These are phyloP conservation scores for Tetropium fuscum DNA, from an alignment of 2,888 invertebrate species.

Conservation along the genomic window DNA sequence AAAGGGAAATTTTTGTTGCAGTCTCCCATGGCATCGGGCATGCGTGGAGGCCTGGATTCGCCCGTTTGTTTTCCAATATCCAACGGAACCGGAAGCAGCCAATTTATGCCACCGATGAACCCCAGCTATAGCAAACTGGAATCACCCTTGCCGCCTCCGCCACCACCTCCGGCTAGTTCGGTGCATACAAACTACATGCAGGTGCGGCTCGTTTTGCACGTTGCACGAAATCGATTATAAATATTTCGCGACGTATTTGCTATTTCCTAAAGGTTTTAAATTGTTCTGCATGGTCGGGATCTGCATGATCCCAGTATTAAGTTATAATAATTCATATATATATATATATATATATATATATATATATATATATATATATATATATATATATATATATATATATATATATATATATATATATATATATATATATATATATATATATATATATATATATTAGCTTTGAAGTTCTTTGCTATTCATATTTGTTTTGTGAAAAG, in stretches of 20 bases:
- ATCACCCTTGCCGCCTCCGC: conserved; percentile 50
- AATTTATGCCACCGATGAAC: conserved; percentile 57
- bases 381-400: too few relatives aligned
- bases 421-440: too few relatives aligned
- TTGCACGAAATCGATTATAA: not conserved
- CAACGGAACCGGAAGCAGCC: conserved; percentile 47
- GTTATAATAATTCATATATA: too few relatives aligned
- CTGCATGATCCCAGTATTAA: too few relatives aligned
- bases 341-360: too few relatives aligned
- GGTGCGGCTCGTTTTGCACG: conserved; percentile 43
- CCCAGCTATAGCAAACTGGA: conserved; percentile 55
- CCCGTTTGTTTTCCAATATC: conserved; percentile 58
- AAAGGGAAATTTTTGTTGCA: conserved; percentile 44
- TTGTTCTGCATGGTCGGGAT: not conserved
- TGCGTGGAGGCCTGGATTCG: conserved; percentile 52
- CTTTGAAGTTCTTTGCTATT: too few relatives aligned
- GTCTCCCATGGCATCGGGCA: conserved; percentile 50
- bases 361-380: too few relatives aligned
- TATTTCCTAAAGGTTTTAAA: not conserved
- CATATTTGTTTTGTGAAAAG: too few relatives aligned
- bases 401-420: too few relatives aligned
- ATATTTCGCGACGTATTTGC: not conserved
- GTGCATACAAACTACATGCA: conserved; percentile 56
- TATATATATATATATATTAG: too few relatives aligned
- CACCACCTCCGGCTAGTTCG: conserved; percentile 46